Percentiles rank a stretch among this genome's conserved stretches.
Evolutionary conservation across 2,888 invertebrate species (phyloP).

Genomic region (Dilophus febrilis): DNA sequence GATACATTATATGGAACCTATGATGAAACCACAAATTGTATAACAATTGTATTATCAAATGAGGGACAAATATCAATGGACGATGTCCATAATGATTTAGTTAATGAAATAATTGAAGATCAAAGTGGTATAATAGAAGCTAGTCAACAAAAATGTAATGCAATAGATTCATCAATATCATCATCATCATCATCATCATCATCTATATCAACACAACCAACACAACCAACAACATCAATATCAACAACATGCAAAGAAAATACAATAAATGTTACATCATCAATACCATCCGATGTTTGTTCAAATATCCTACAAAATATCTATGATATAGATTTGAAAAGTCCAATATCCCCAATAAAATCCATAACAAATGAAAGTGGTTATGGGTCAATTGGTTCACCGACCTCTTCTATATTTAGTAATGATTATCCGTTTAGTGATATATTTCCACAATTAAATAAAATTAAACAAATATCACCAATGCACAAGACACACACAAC

Average conservation of each 20-base stretch:
- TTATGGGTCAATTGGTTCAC: slow-evolving; percentile 49
- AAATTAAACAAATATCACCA: too few species aligned
- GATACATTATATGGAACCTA: slow-evolving; percentile 55
- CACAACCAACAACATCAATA: background rate
- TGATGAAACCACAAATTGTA: slow-evolving; percentile 53
- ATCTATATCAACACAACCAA: slow-evolving; percentile 1
- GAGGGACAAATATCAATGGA: too few species aligned
- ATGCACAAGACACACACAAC: too few species aligned
- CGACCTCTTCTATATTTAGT: slow-evolving; percentile 19
- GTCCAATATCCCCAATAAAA: slow-evolving; percentile 18
- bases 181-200: slow-evolving; percentile 5
- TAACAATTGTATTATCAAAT: slow-evolving; percentile 49
- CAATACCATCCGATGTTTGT: slow-evolving; percentile 1
- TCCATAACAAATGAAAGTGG: slow-evolving; percentile 40
- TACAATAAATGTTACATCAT: background rate
- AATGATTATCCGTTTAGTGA: too few species aligned
- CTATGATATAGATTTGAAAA: background rate
- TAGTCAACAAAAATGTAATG: slow-evolving; percentile 18
- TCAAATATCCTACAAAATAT: background rate
- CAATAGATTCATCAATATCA: slow-evolving; percentile 10
- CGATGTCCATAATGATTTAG: slow-evolving; percentile 33
- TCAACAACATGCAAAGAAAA: slow-evolving; percentile 3
- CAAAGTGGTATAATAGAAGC: slow-evolving; percentile 14
- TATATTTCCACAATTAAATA: too few species aligned
- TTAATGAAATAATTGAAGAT: slow-evolving; percentile 32